Conservation (phyloP, 1,140 invertebrate species). For the Listronotus bonariensis region DNA sequence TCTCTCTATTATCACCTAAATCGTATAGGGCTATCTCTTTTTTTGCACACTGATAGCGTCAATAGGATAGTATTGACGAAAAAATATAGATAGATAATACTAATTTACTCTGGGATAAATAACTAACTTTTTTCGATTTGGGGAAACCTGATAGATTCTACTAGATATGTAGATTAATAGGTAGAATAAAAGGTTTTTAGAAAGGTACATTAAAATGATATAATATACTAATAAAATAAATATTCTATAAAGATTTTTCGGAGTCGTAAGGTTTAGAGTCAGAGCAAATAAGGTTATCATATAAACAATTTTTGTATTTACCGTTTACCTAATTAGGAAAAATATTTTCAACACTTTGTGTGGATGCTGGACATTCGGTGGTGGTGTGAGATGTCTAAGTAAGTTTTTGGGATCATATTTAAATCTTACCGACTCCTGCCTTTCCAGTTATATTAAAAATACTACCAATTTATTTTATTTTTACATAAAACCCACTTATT, state of each 20-base stretch:
- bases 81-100: conserved; percentile 15
- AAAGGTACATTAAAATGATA: conserved; percentile 24
- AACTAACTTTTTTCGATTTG: conserved; percentile 25
- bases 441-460: no score
- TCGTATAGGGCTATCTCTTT: neutral
- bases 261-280: neutral
- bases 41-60: neutral
- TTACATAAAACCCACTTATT: no score
- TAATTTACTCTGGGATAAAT: conserved; percentile 13
- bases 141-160: conserved; percentile 38
- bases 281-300: neutral
- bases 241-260: neutral
- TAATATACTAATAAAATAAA: neutral
- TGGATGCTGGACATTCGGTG: no score
- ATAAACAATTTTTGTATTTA: no score
- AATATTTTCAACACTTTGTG: no score
- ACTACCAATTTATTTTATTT: no score
- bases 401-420: no score
- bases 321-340: no score
- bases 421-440: no score
- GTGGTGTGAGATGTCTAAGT: no score
- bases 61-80: conserved; percentile 4
- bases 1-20: conserved; percentile 10
- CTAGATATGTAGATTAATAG: conserved; percentile 38
- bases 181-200: conserved; percentile 9